Evolutionary conservation across 2,113 vertebrate genomes (phyloP).

Genomic region (Meles meles): DNA sequence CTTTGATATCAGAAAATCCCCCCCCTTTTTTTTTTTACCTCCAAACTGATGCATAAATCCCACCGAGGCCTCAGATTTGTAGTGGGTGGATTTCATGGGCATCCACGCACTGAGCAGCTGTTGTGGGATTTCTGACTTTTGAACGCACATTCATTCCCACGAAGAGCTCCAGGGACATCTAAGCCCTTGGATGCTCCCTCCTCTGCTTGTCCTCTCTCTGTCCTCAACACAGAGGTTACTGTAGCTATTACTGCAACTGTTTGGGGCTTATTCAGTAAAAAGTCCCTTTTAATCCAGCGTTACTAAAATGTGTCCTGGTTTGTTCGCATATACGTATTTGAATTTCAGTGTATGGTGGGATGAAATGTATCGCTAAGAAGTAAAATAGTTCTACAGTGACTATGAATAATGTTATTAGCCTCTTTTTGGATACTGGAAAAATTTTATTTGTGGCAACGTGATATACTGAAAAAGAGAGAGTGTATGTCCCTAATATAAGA

Average conservation of each 20-base stretch:
- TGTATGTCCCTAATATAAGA: not conserved
- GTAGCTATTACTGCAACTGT: not conserved
- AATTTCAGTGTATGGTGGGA: not conserved
- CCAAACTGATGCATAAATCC: not conserved
- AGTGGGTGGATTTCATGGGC: constrained; percentile 7
- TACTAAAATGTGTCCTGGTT: not conserved
- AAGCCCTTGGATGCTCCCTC: not conserved
- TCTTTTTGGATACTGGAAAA: not conserved
- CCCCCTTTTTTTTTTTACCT: not conserved
- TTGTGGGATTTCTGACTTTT: constrained; percentile 42
- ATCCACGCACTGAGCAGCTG: constrained; percentile 35
- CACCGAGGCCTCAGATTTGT: not conserved
- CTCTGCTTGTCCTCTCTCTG: not conserved
- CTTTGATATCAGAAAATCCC: not conserved
- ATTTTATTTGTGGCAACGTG: not conserved
- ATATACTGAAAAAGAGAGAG: not conserved
- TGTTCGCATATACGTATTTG: not conserved
- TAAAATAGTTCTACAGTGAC: not conserved
- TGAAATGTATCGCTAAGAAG: not conserved
- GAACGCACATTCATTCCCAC: not conserved
- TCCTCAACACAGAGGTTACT: not conserved
- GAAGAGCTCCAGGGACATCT: constrained; percentile 13
- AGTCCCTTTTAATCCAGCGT: not conserved
- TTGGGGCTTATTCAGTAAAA: not conserved
- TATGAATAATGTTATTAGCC: not conserved